These are phyloP conservation scores for Amphipyra berbera DNA, from an alignment of 2,888 invertebrate genomes.

Conservation along the genomic window DNA sequence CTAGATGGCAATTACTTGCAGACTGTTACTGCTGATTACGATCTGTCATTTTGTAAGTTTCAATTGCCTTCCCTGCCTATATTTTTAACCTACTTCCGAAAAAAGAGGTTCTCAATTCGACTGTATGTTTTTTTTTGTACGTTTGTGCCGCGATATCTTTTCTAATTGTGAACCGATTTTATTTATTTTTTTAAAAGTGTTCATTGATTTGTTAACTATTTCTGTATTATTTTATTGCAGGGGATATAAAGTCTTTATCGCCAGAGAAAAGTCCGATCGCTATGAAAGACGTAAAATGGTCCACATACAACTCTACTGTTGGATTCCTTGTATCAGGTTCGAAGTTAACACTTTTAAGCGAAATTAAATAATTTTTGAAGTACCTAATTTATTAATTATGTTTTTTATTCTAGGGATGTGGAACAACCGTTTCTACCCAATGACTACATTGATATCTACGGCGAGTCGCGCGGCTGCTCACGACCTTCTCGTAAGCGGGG, in stretches of 20 bases:
- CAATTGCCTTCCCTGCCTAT: neutral
- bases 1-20: conserved; percentile 96
- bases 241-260: conserved; percentile 96
- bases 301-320: conserved; percentile 95
- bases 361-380: neutral
- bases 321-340: conserved; percentile 96
- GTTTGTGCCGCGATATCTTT: too few species aligned
- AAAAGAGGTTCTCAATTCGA: too few species aligned
- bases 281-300: conserved; percentile 97
- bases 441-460: conserved; percentile 95
- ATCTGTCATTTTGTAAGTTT: conserved; percentile 95
- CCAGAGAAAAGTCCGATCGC: conserved; percentile 96
- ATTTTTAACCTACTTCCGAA: too few species aligned
- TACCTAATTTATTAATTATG: neutral
- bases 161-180: too few species aligned
- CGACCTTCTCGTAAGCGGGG: conserved; percentile 95
- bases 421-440: conserved; percentile 97
- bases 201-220: conserved; percentile 12
- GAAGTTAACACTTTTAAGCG: neutral
- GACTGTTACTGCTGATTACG: conserved; percentile 97
- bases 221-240: conserved; percentile 81
- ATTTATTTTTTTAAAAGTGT: too few species aligned
- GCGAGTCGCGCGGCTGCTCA: conserved; percentile 95
- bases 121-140: too few species aligned
- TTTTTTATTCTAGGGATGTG: conserved; percentile 92